A percentile compares a stretch with the other conserved stretches of the same genome.
phyloP scores from a whole-genome alignment of 2,113 vertebrate species.

The Siniperca knerii region DNA sequence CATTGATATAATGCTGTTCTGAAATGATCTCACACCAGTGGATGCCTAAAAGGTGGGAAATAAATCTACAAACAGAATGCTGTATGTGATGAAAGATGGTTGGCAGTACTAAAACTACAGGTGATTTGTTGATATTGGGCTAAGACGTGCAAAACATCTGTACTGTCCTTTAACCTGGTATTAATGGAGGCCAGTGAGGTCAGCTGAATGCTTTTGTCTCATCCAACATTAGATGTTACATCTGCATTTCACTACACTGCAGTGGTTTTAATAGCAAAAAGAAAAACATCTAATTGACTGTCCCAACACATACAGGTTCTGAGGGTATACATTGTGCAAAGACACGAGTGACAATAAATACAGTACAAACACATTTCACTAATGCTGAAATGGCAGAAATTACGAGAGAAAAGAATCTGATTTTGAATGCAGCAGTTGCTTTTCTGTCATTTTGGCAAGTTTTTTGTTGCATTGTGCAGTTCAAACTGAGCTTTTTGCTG shows the following conservation, averaged over 20 bases:
- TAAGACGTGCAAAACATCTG: not conserved
- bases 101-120: not conserved
- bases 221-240: not conserved
- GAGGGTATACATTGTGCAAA: not conserved
- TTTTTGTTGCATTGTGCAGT: slow-evolving; percentile 2
- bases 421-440: slow-evolving; percentile 8
- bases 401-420: not conserved
- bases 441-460: slow-evolving; percentile 1
- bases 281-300: not conserved
- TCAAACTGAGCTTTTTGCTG: not conserved
- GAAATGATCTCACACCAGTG: not conserved
- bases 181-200: slow-evolving; percentile 1
- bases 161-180: not conserved
- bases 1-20: not conserved
- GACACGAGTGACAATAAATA: not conserved
- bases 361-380: slow-evolving; percentile 21
- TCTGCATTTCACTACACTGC: not conserved
- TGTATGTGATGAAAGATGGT: not conserved
- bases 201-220: not conserved
- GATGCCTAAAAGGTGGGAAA: not conserved
- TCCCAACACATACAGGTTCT: not conserved
- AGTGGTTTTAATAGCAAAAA: slow-evolving; percentile 12
- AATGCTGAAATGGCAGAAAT: not conserved
- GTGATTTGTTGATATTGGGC: not conserved
- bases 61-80: too few relatives aligned